Evolutionary conservation across 2,113 vertebrate genomes (phyloP).

Genomic region (Hemiscyllium ocellatum): DNA sequence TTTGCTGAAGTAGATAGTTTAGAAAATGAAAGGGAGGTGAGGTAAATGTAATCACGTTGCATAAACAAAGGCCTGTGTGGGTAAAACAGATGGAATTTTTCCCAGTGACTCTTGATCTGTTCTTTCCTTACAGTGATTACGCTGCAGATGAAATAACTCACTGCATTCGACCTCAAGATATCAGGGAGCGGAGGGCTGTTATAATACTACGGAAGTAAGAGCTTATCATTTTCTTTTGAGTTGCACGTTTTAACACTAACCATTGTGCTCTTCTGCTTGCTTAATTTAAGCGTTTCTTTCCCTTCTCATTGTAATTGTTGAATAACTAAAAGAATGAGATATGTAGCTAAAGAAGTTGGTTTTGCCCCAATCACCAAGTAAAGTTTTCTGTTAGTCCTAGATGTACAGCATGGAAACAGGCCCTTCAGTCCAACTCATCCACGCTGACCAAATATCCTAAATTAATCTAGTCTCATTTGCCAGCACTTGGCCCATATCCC

Average conservation of each 20-base stretch:
- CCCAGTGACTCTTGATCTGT: not conserved
- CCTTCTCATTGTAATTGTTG: not conserved
- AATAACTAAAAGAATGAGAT: not conserved
- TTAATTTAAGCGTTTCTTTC: not conserved
- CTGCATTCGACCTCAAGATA: conserved; percentile 95
- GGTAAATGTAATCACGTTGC: not conserved
- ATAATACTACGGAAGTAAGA: conserved; percentile 96
- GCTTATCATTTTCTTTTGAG: not conserved
- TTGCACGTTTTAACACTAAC: not conserved
- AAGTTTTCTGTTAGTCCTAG: not conserved
- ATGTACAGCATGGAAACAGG: too few species aligned
- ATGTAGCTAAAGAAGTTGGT: not conserved
- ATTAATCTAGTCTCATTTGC: too few species aligned
- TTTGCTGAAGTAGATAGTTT: not conserved
- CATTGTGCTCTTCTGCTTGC: not conserved
- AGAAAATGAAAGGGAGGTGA: not conserved
- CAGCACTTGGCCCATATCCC: too few species aligned
- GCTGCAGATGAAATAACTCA: conserved; percentile 97
- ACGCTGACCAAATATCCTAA: too few species aligned
- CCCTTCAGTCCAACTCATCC: too few species aligned
- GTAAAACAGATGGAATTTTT: not conserved
- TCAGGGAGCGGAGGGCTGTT: conserved; percentile 89
- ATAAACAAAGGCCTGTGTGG: not conserved
- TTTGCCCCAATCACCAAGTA: not conserved
- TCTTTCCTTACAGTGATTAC: conserved; percentile 72